phyloP scores from a whole-genome alignment of 2,797 vertebrate genomes.

The Lepidocolaptes lacrymiger region DNA sequence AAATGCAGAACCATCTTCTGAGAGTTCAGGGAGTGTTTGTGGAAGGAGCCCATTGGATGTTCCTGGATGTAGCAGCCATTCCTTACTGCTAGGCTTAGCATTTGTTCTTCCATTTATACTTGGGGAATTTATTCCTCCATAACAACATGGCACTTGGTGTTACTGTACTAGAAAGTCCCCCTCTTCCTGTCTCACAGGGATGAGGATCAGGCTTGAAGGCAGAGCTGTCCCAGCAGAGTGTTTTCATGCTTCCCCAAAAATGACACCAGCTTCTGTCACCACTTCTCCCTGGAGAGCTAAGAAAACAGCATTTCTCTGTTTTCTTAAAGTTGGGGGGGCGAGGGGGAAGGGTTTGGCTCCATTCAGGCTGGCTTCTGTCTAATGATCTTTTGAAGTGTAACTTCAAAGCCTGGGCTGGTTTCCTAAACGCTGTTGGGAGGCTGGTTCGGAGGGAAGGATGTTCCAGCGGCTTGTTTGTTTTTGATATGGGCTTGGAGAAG shows the following conservation, averaged over 20 bases:
- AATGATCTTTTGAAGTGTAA: conserved; percentile 6
- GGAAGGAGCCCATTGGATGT: background rate
- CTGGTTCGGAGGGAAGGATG: background rate
- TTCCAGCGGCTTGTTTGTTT: background rate
- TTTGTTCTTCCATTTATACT: background rate
- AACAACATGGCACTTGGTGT: background rate
- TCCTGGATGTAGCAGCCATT: background rate
- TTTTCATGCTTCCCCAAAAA: background rate
- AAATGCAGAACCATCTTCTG: background rate
- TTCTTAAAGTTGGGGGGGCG: background rate
- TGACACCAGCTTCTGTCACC: background rate
- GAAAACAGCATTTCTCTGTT: background rate
- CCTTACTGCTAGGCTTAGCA: background rate
- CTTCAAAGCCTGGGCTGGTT: conserved; percentile 42
- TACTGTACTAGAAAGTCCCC: background rate
- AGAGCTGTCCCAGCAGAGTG: background rate
- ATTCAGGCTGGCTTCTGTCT: background rate
- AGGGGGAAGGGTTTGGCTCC: background rate
- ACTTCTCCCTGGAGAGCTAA: background rate
- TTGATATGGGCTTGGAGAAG: background rate
- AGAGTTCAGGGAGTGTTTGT: background rate
- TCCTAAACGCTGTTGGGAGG: background rate
- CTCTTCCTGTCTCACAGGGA: background rate
- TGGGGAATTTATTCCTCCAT: background rate
- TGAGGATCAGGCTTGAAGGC: background rate